Percentiles rank a stretch among this genome's conserved stretches.
Conservation (phyloP, 2,113 vertebrate genomes). For the Brienomyrus brachyistius region DNA sequence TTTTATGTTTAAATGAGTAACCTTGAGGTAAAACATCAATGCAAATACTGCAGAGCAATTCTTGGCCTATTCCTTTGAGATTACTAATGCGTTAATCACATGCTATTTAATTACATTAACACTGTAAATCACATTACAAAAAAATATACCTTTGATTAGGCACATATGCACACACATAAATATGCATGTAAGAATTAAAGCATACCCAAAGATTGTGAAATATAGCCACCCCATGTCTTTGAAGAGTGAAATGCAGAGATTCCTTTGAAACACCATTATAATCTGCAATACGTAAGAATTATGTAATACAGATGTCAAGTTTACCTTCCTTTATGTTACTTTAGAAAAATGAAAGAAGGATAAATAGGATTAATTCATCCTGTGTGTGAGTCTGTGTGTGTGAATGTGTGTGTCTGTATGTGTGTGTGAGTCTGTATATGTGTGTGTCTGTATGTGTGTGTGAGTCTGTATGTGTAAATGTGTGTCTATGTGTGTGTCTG, state of each 20-base stretch:
- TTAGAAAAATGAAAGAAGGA: not conserved
- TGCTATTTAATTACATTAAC: not conserved
- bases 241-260: not conserved
- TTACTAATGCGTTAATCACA: not conserved
- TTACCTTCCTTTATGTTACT: not conserved
- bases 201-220: not conserved
- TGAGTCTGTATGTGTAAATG: too few relatives aligned
- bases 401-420: too few relatives aligned
- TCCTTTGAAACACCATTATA: not conserved
- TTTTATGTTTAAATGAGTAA: not conserved
- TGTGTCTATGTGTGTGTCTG: not conserved
- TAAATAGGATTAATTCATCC: not conserved
- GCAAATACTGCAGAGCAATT: conserved; percentile 3
- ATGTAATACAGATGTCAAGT: not conserved
- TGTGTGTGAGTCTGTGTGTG: not conserved
- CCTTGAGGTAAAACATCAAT: not conserved
- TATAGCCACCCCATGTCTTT: not conserved
- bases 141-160: not conserved
- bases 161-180: not conserved
- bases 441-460: not conserved
- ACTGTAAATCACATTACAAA: not conserved
- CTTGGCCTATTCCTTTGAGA: not conserved
- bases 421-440: too few relatives aligned
- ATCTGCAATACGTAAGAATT: not conserved
- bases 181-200: not conserved